Evolutionary conservation across 2,888 invertebrate genomes (phyloP), one percentile per base, ranked within the genome.

Genomic region (Hydropsyche betteni): DNA sequence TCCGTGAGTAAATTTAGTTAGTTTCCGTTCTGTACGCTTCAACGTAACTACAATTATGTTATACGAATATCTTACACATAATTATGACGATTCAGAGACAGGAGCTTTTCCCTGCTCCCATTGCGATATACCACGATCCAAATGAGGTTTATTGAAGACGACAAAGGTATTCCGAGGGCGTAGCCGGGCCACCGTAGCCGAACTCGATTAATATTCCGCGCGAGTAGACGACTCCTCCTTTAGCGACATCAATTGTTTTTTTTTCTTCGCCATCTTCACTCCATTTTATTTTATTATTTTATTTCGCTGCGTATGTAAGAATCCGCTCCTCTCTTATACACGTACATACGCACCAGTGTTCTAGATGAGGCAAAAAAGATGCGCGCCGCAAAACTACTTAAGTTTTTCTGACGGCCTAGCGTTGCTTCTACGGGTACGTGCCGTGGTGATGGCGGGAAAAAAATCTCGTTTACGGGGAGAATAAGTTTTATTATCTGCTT

Each of bases 231-330:
- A 77, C 78, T 78, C 75, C 77, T 78, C 76, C 75, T 74, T 76
- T 78, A 74, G 74, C 77, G 78, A 77, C 77, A 78, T 78, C 78
- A 78, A 77, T 78, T 78, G 78, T 78, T 75, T 78, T 72, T 52
- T 70, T 72, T 75, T 36, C 34, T 36, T 64, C 3, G 34, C 10
- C 44, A 44, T 44, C 44, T 10, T 44, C 44, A 44, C 44, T 44
- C 44, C 44, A 44, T 44, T 44, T 44, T 44, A 44, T 44, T 44
- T 10, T 75, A 72, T 34, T 64, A 5, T 64, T 64, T 64, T 64
- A n/a, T 64, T 64, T 16, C 61, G 10, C 34, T 7, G 33, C 36
- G 5, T 34, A 7, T 36, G 36, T 64, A 5, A n/a, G 36, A n/a
- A 55, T 55, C n/a, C 12, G n/a, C 8, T n/a, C 24, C 55, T 55